Evolutionary conservation across 2,113 vertebrate genomes (phyloP).

Genomic region (Puffinus mauretanicus): DNA sequence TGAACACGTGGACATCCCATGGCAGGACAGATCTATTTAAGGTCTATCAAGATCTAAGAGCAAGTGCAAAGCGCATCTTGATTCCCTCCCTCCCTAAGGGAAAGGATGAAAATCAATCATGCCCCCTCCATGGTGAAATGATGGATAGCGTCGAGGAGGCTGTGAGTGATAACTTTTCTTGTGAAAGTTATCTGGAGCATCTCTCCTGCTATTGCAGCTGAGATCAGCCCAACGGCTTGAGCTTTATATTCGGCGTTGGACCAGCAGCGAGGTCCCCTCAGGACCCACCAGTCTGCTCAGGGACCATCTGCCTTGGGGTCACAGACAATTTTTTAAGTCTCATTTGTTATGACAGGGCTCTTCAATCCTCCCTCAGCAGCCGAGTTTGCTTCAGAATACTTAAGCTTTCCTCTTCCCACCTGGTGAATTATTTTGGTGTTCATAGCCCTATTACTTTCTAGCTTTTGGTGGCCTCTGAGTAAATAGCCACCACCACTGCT

Average conservation of each 20-base stretch:
- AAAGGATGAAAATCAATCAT: background rate
- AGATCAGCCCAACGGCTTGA: background rate
- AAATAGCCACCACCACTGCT: background rate
- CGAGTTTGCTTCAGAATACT: background rate
- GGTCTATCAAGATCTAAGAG: background rate
- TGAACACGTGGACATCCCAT: background rate
- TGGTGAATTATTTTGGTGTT: background rate
- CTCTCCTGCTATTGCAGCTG: background rate
- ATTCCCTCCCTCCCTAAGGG: background rate
- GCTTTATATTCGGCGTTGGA: background rate
- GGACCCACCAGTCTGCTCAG: rapidly evolving
- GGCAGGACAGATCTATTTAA: background rate
- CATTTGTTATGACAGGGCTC: background rate
- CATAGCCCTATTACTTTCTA: background rate
- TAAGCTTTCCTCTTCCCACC: background rate
- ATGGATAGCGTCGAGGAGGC: background rate
- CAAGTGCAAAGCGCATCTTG: background rate
- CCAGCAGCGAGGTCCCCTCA: background rate
- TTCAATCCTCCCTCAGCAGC: background rate
- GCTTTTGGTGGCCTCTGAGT: background rate
- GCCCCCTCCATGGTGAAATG: rapidly evolving
- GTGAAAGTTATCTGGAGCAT: background rate
- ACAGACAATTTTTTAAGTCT: background rate
- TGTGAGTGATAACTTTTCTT: background rate
- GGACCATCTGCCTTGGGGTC: background rate